Evolutionary conservation across 2,113 vertebrate genomes (phyloP).

Genomic region (Chelonoidis abingdonii): DNA sequence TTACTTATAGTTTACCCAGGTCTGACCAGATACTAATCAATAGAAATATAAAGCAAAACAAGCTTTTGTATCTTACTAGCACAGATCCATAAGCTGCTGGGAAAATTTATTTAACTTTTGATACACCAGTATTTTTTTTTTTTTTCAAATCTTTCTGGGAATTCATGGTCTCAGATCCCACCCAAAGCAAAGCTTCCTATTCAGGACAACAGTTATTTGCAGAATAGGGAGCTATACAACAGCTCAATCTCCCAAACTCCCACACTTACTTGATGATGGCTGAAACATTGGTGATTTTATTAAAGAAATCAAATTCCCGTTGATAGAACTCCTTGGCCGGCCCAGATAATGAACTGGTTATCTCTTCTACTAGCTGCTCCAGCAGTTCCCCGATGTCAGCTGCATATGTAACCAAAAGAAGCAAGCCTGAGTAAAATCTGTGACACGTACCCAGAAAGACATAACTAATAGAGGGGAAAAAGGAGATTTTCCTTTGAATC

Average conservation of each 20-base stretch:
- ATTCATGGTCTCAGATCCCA: neutral
- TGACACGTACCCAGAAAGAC: neutral
- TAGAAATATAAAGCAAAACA: neutral
- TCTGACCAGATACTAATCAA: neutral
- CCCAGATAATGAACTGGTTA: constrained; percentile 92
- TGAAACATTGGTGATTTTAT: constrained; percentile 96
- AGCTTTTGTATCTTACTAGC: neutral
- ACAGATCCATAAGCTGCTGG: neutral
- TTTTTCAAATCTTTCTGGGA: neutral
- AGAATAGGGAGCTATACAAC: neutral
- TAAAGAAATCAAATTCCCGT: constrained; percentile 98
- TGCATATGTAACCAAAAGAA: constrained; percentile 53
- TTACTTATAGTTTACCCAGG: neutral
- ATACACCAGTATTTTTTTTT: neutral
- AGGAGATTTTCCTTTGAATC: neutral
- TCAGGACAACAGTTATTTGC: neutral
- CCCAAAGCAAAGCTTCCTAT: neutral
- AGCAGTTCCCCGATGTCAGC: constrained; percentile 96
- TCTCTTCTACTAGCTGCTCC: constrained; percentile 94
- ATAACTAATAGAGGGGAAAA: neutral
- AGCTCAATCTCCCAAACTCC: neutral
- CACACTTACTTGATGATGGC: constrained; percentile 92
- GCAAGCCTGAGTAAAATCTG: neutral
- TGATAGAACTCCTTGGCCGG: constrained; percentile 97
- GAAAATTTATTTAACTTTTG: neutral